Evolutionary conservation across 2,888 invertebrate genomes (phyloP), one percentile per base, ranked within the genome.

Genomic region (Pediacus dermestoides): DNA sequence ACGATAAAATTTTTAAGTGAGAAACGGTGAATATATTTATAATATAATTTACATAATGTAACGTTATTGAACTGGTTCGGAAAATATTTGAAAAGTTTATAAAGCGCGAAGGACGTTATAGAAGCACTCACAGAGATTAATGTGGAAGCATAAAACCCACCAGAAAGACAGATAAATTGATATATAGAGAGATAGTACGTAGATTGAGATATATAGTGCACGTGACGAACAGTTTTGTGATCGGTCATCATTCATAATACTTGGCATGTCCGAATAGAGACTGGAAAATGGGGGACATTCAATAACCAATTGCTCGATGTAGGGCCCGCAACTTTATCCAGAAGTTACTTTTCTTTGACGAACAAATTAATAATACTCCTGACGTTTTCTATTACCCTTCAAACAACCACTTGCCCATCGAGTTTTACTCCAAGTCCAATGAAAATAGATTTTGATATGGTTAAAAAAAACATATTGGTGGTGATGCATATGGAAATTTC

Each of bases 161-260:
- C 48, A 53, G 54, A 57, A 60, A 62, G 63, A 63, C 61, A 61
- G 63, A 64, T 61, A 63, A 66, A 66, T 66, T 64, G 65, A 66
- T 66, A 63, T 65, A 66, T 63, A 59, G 62, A 59, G 57, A 63
- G 55, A 55, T 46, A n/a, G 52, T 47, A 50, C 53, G 50, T 63
- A 63, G 63, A 66, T 66, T 65, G 63, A 64, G 63, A 66, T 65
- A 66, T 64, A 66, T 65, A 49, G 57, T 48, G 45, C 50, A 46
- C 48, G 55, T 56, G 61, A 59, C 53, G 55, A 52, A 50, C 53
- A 45, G 45, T 42, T 48, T 42, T 45, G 55, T 48, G 52, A 54
- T 55, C 55, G 57, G 59, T 63, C 63, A 66, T 65, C 64, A 61
- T 57, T 66, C 66, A 66, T 63, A 55, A 57, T 54, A 50, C 50